A percentile compares a stretch with the other conserved stretches of the same genome.
These are phyloP conservation scores for Lerema accius DNA, from an alignment of 1,140 invertebrate species.

Conservation along the genomic window DNA sequence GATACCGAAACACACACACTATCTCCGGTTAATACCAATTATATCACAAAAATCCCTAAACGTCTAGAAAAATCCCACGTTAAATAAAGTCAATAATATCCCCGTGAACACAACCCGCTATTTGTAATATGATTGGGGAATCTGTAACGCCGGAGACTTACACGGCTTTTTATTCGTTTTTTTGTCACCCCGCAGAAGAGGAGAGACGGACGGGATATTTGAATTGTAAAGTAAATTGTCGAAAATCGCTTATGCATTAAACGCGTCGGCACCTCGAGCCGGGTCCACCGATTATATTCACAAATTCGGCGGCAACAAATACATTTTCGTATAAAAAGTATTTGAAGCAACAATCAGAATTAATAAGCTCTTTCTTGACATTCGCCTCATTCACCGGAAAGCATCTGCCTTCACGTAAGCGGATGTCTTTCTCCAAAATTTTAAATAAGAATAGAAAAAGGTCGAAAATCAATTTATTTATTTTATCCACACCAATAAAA, in stretches of 20 bases:
- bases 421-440: too few relatives aligned
- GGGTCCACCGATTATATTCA: constrained; percentile 60
- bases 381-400: too few relatives aligned
- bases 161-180: constrained; percentile 46
- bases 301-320: constrained; percentile 53
- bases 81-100: constrained; percentile 9
- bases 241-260: constrained; percentile 66
- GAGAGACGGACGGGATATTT: constrained; percentile 45
- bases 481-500: too few relatives aligned
- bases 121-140: constrained; percentile 54
- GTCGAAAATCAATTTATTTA: too few relatives aligned
- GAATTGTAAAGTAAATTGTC: constrained; percentile 66
- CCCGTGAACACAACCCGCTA: constrained; percentile 51
- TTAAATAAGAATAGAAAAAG: too few relatives aligned
- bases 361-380: too few relatives aligned
- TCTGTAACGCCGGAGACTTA: constrained; percentile 57
- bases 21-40: not conserved
- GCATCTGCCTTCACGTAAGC: too few relatives aligned
- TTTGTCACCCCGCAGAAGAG: constrained; percentile 28
- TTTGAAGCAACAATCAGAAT: constrained; percentile 26
- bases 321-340: constrained; percentile 42
- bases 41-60: not conserved
- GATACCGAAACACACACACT: not conserved
- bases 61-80: not conserved
- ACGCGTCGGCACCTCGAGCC: constrained; percentile 45